A percentile compares a stretch with the other conserved stretches of the same genome.
phyloP scores from a whole-genome alignment of 2,797 vertebrate genomes.

The Benthosema pterotum region DNA sequence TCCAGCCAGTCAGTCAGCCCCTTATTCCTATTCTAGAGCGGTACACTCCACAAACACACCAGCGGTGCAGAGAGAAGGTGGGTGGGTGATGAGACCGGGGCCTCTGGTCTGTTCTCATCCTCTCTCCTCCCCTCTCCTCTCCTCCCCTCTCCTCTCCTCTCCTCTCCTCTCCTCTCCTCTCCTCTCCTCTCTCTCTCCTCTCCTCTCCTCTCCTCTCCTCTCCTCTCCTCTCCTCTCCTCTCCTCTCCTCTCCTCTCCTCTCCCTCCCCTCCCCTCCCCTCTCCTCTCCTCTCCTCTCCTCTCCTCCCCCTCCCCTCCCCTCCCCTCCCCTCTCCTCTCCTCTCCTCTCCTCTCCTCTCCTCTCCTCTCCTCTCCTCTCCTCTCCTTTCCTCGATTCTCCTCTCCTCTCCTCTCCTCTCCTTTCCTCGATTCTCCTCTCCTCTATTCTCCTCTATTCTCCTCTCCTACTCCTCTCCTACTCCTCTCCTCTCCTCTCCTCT shows the following conservation, averaged over 20 bases:
- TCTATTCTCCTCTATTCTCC: too few species aligned
- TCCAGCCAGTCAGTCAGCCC: constrained; percentile 29
- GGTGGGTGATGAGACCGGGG: constrained; percentile 74
- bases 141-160: constrained; percentile 19
- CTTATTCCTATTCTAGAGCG: constrained; percentile 46
- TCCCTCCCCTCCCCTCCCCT: not conserved
- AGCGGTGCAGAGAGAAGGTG: constrained; percentile 59
- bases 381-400: too few species aligned
- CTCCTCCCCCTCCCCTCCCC: too few species aligned
- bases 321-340: constrained; percentile 2
- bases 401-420: too few species aligned
- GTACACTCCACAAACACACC: constrained; percentile 29
- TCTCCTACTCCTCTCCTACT: not conserved
- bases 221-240: constrained; percentile 10
- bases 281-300: not conserved
- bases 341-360: not conserved
- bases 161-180: not conserved
- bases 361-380: not conserved
- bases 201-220: not conserved
- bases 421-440: too few species aligned
- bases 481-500: not conserved
- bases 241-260: not conserved
- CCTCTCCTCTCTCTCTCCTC: not conserved
- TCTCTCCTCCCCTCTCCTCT: constrained; percentile 65
- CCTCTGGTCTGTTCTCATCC: too few species aligned